A percentile compares a stretch with the other conserved stretches of the same genome.
Evolutionary conservation across 1,140 invertebrate species (phyloP).

Genomic region (Psilanteris sp.): DNA sequence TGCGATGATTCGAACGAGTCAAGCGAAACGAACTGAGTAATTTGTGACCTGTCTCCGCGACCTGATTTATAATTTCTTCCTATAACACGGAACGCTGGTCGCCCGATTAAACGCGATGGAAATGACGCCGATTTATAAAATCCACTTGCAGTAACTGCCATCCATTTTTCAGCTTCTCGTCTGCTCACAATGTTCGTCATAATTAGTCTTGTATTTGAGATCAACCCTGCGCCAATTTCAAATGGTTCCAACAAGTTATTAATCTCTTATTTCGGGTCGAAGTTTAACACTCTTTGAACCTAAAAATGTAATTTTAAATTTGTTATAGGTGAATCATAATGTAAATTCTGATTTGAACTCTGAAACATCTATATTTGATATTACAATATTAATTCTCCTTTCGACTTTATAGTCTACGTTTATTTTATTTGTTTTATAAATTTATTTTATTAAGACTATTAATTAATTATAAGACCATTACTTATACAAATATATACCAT

Average conservation of each 20-base stretch:
- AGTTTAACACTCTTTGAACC: too few relatives aligned
- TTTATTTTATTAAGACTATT: too few relatives aligned
- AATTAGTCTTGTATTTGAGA: slow-evolving; percentile 1
- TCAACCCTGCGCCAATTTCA: not conserved
- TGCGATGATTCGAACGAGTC: slow-evolving; percentile 38
- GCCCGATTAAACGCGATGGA: slow-evolving; percentile 56
- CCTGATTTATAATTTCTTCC: slow-evolving; percentile 66
- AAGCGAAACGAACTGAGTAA: slow-evolving; percentile 65
- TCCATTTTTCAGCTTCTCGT: slow-evolving; percentile 7
- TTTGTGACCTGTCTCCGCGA: slow-evolving; percentile 68
- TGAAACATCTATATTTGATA: too few relatives aligned
- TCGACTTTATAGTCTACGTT: too few relatives aligned
- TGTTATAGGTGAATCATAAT: too few relatives aligned
- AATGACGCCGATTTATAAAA: slow-evolving; percentile 45
- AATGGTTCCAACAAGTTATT: not conserved
- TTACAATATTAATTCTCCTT: too few relatives aligned
- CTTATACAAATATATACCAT: too few relatives aligned
- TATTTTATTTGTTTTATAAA: too few relatives aligned
- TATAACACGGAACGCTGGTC: slow-evolving; percentile 46
- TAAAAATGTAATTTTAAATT: too few relatives aligned
- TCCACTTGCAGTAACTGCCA: slow-evolving; percentile 19
- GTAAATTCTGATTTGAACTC: too few relatives aligned
- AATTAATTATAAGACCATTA: too few relatives aligned
- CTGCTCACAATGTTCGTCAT: not conserved
- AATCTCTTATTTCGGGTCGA: too few relatives aligned